phyloP scores from a whole-genome alignment of 1,140 invertebrate genomes.

The Cydia splendana region DNA sequence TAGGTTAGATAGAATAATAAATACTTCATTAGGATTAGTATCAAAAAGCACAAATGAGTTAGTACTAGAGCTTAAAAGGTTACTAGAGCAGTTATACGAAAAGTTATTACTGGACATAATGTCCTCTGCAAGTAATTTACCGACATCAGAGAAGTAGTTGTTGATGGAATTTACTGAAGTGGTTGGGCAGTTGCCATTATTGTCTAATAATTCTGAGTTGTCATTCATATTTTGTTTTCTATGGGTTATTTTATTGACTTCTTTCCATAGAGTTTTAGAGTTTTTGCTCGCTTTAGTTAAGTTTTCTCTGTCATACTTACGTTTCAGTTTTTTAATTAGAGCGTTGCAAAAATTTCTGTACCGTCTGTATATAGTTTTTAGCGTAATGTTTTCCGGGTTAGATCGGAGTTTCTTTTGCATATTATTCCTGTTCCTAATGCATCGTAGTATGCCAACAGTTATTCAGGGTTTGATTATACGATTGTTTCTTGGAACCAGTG shows the following conservation, averaged over 20 bases:
- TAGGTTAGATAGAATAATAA: background rate
- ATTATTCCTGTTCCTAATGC: constrained; percentile 11
- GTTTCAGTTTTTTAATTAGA: constrained; percentile 27
- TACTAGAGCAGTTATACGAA: too few species aligned
- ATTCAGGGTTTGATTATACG: constrained; percentile 18
- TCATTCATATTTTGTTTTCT: background rate
- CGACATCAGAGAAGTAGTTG: too few species aligned
- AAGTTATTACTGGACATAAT: too few species aligned
- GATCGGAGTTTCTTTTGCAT: background rate
- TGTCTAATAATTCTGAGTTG: too few species aligned
- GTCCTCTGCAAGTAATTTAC: too few species aligned
- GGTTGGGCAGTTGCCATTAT: too few species aligned
- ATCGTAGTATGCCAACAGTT: background rate
- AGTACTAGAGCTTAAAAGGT: too few species aligned
- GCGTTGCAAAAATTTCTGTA: constrained; percentile 17
- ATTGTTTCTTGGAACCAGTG: background rate
- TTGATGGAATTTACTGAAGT: too few species aligned
- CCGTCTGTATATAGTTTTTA: constrained; percentile 8
- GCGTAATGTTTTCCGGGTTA: background rate
- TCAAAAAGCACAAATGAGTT: constrained; percentile 7
- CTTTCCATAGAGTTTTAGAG: constrained; percentile 2
- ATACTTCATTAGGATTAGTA: background rate
- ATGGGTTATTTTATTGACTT: constrained; percentile 4
- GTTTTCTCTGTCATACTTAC: constrained; percentile 1
- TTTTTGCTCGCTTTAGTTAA: constrained; percentile 13